A percentile compares a stretch with the other conserved stretches of the same genome.
Evolutionary conservation across 2,113 vertebrate genomes (phyloP).

Genomic region (Talpa occidentalis): DNA sequence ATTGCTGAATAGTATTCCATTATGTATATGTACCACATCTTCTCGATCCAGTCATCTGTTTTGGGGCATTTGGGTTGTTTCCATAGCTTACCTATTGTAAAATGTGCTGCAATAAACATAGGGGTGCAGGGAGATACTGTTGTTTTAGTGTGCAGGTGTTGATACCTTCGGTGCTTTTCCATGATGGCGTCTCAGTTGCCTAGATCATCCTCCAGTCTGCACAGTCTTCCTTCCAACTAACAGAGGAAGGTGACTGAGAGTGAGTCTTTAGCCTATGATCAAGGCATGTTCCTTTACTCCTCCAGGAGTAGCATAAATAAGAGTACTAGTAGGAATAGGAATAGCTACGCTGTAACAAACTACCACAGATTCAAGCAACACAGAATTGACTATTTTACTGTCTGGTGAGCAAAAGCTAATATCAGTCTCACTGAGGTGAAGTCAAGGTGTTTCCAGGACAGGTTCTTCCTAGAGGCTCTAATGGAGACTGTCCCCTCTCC

Average conservation of each 20-base stretch:
- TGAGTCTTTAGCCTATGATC: neutral
- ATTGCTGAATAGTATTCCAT: too few relatives aligned
- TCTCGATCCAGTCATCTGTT: too few relatives aligned
- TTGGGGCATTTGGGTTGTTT: too few relatives aligned
- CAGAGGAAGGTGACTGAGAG: neutral
- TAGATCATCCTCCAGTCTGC: neutral
- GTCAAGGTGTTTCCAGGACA: neutral
- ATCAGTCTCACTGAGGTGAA: neutral
- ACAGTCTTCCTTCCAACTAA: neutral
- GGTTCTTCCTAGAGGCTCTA: neutral
- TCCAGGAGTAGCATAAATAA: too few relatives aligned
- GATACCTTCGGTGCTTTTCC: neutral
- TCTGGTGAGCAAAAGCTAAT: neutral
- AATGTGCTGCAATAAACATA: too few relatives aligned
- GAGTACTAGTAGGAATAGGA: too few relatives aligned
- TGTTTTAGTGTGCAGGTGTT: neutral
- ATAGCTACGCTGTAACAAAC: neutral
- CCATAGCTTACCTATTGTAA: too few relatives aligned
- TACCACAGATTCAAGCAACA: neutral
- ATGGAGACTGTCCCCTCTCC: neutral
- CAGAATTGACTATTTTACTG: too few relatives aligned
- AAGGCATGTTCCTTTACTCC: too few relatives aligned
- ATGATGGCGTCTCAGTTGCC: neutral
- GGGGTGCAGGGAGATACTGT: too few relatives aligned
- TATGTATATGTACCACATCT: too few relatives aligned